Evolutionary conservation across 2,888 invertebrate species (phyloP).

Genomic region (Plebejus melissa): DNA sequence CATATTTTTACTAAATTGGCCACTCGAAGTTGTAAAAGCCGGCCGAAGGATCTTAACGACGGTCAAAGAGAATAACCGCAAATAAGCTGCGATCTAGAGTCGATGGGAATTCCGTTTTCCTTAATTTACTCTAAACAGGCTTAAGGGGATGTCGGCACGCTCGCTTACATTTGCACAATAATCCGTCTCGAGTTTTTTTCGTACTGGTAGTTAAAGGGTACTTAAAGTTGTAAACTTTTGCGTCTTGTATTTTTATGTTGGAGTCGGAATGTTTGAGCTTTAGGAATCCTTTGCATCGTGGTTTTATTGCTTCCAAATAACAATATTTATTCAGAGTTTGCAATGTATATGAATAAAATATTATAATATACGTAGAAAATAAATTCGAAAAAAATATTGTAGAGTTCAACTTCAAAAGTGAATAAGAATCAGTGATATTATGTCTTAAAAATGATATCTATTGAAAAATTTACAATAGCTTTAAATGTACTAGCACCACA

Average conservation of each 20-base stretch:
- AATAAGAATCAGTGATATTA: no score
- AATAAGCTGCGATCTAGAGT: conserved; percentile 75
- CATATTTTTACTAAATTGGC: conserved; percentile 76
- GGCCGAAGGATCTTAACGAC: conserved; percentile 76
- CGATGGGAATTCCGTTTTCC: conserved; percentile 71
- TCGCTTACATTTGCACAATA: conserved; percentile 68
- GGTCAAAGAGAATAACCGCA: conserved; percentile 79
- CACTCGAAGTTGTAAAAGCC: conserved; percentile 76
- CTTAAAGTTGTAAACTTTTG: conserved; percentile 10
- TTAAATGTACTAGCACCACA: background rate
- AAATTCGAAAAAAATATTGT: no score
- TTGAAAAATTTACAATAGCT: background rate
- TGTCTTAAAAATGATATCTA: background rate
- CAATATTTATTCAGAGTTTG: no score
- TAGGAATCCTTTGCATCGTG: background rate
- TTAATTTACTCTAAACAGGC: conserved; percentile 74
- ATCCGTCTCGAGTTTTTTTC: conserved; percentile 41
- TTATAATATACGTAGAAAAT: no score
- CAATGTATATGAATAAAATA: no score
- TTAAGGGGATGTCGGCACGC: conserved; percentile 60
- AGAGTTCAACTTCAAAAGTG: no score
- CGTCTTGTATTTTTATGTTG: conserved; percentile 13
- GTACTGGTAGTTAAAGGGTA: conserved; percentile 8
- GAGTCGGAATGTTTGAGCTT: conserved; percentile 1
- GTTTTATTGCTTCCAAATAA: no score